Percentiles rank a stretch among this genome's conserved stretches.
Evolutionary conservation across 2,888 invertebrate genomes (phyloP).

Genomic region (Torymus auratus): DNA sequence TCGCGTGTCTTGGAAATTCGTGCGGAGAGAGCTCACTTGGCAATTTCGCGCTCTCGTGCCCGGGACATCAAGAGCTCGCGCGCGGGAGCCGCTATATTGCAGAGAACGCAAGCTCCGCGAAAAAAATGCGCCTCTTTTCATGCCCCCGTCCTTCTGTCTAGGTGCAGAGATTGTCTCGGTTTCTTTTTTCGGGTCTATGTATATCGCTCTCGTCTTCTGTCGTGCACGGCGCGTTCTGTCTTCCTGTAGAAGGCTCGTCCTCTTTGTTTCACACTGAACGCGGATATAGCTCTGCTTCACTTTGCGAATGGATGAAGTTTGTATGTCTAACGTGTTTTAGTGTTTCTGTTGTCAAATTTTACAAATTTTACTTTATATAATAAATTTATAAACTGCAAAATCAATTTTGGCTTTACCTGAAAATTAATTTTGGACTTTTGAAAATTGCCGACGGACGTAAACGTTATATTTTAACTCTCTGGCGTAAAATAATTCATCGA

Average conservation of each 20-base stretch:
- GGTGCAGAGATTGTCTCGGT: not conserved
- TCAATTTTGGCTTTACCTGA: no score
- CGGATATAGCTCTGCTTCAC: not conserved
- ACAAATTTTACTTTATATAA: no score
- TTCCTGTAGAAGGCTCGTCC: not conserved
- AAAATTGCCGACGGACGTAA: no score
- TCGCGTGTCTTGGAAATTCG: conserved; percentile 14
- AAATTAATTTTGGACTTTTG: no score
- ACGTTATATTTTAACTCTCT: no score
- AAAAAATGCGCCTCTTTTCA: not conserved
- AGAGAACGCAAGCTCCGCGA: not conserved
- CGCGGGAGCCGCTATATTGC: no score
- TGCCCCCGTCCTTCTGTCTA: not conserved
- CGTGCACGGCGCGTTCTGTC: not conserved
- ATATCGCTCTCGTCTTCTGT: not conserved
- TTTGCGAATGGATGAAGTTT: not conserved
- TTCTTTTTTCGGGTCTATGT: not conserved
- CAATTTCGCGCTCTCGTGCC: conserved; percentile 41
- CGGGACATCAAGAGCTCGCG: conserved; percentile 24
- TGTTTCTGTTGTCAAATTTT: no score
- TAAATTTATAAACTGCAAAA: no score
- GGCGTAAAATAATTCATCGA: no score
- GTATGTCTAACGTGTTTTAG: not conserved
- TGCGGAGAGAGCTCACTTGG: conserved; percentile 17
- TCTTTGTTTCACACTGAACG: not conserved